These are phyloP conservation scores for Ptychadena robeensis DNA, from an alignment of 2,797 vertebrate genomes.

Conservation along the genomic window DNA sequence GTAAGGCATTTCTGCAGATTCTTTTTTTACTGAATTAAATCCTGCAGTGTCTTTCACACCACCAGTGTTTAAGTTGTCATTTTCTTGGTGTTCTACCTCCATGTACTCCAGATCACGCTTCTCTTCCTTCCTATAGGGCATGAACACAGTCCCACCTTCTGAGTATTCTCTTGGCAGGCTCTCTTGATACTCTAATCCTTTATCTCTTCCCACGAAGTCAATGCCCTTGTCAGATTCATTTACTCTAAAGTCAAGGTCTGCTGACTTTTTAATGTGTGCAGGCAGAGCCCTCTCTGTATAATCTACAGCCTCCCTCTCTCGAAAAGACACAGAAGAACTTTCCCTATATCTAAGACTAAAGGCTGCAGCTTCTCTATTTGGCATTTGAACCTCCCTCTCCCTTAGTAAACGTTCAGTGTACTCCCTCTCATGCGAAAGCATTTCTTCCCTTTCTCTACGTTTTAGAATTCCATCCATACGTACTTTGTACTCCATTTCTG, in stretches of 20 bases:
- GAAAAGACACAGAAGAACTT: constrained; percentile 69
- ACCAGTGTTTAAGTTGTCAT: not conserved
- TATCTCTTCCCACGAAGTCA: constrained; percentile 84
- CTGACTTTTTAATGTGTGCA: constrained; percentile 73
- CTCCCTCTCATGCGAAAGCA: constrained; percentile 5
- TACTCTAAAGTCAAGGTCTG: constrained; percentile 86
- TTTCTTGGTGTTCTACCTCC: constrained; percentile 63
- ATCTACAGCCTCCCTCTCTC: constrained; percentile 74
- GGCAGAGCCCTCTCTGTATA: constrained; percentile 73
- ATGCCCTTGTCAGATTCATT: constrained; percentile 74
- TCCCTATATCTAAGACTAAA: constrained; percentile 84
- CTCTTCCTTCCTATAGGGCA: constrained; percentile 76
- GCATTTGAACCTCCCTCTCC: constrained; percentile 77
- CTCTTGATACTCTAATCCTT: constrained; percentile 87
- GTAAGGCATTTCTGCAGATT: constrained; percentile 64
- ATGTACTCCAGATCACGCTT: constrained; percentile 75
- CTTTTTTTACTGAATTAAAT: constrained; percentile 63
- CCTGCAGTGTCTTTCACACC: not conserved
- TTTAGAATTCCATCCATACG: not conserved
- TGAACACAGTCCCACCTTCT: constrained; percentile 72
- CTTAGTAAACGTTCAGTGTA: not conserved
- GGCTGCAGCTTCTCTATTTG: constrained; percentile 68
- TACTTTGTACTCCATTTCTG: constrained; percentile 8
- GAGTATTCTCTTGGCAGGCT: constrained; percentile 82
- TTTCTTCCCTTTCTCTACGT: constrained; percentile 7